Conservation (phyloP, 23 tunicate genomes). For the Phallusia fumigata region DNA sequence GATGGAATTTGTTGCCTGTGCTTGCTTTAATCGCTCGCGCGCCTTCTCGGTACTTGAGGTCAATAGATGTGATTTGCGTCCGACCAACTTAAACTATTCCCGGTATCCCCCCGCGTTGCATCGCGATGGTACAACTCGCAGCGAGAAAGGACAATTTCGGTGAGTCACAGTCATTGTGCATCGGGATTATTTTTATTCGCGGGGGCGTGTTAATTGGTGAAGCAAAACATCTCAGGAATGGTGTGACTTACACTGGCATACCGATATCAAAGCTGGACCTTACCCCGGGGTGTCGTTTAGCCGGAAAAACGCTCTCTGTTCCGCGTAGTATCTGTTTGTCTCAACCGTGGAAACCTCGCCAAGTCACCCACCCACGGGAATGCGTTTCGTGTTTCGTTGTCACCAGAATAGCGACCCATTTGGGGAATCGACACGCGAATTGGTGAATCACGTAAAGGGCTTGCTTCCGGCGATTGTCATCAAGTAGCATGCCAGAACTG, state of each 20-base stretch:
- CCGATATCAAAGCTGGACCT: too few species aligned
- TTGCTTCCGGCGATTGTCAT: neutral
- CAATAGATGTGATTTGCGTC: neutral
- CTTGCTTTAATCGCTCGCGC: neutral
- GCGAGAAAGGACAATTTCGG: neutral
- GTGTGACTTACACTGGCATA: neutral
- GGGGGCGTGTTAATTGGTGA: neutral
- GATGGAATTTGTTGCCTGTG: neutral
- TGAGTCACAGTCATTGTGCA: neutral
- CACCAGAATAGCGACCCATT: neutral
- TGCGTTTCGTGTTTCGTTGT: too few species aligned
- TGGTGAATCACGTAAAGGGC: neutral
- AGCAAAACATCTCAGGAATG: neutral
- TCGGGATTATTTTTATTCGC: neutral
- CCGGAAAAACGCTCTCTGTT: too few species aligned
- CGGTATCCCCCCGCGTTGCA: neutral
- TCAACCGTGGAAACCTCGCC: too few species aligned
- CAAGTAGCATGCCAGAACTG: neutral
- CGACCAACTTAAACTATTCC: constrained; percentile 6
- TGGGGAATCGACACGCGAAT: neutral
- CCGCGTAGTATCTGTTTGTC: too few species aligned
- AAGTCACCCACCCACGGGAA: too few species aligned
- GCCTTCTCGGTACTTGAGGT: neutral
- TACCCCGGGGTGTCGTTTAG: too few species aligned
- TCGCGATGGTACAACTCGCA: neutral